Base-by-base conservation (phyloP, 2,888 invertebrate species). In the Vannuccia rotundouncinata region DNA sequence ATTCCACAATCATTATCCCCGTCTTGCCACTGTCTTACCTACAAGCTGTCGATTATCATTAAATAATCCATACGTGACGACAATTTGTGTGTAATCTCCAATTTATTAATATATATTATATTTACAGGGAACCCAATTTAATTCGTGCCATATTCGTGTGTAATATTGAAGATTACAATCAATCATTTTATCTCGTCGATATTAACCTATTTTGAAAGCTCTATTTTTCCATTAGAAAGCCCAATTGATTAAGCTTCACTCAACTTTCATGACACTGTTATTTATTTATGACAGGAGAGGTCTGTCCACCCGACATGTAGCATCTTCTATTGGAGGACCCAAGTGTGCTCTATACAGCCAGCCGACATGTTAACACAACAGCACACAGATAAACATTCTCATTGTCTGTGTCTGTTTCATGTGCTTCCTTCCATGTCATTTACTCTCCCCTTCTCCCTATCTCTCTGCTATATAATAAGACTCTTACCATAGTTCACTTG, bases 1-100 rank as follows among this genome's bases (percentile, higher is more conserved):
- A 5, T 66, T 22, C n/a, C n/a, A n/a, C n/a, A n/a, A n/a, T n/a
- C 22, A 66, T n/a, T 22, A 22, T 66, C 66, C 22, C 66, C 25
- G 25, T 66, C 66, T 66, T 66, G 66, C 66, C 66, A 66, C 25
- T 66, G 5, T 66, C 66, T n/a, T 66, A 66, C 45, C n/a, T n/a
- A n/a, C n/a, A n/a, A n/a, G n/a, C n/a, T n/a, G n/a, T n/a, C n/a
- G n/a, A n/a, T n/a, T n/a, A n/a, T n/a, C n/a, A n/a, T n/a, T n/a
- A n/a, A n/a, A n/a, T n/a, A n/a, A n/a, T n/a, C n/a, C n/a, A n/a
- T n/a, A n/a, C n/a, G n/a, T n/a, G n/a, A n/a, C n/a, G n/a, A n/a
- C n/a, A n/a, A n/a, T n/a, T n/a, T n/a, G n/a, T n/a, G n/a, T n/a
- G n/a, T n/a, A n/a, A n/a, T n/a, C n/a, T n/a, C n/a, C n/a, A n/a